Conservation (phyloP, 2,113 vertebrate genomes). For the Genyomyrus donnyi region DNA sequence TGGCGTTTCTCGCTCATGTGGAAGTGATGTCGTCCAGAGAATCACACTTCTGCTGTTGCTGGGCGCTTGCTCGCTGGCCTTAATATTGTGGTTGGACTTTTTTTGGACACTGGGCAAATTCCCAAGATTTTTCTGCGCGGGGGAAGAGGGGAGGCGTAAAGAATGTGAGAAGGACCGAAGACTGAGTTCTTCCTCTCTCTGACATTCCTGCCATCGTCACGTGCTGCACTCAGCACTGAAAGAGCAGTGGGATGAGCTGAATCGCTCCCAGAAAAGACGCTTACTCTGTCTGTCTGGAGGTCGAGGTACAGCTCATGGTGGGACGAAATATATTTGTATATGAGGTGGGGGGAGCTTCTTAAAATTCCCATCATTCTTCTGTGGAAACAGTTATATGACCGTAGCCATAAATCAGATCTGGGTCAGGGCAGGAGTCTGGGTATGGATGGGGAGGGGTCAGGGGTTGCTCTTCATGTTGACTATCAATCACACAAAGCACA, state of each 20-base stretch:
- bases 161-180: constrained; percentile 18
- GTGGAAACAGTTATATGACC: constrained; percentile 52
- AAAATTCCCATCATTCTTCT: constrained; percentile 61
- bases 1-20: neutral
- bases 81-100: neutral
- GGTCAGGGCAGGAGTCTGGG: constrained; percentile 26
- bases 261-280: constrained; percentile 46
- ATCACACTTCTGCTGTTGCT: neutral
- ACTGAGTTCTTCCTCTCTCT: constrained; percentile 40
- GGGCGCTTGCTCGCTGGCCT: neutral
- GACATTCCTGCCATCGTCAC: constrained; percentile 57
- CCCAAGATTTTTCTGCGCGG: neutral
- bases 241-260: constrained; percentile 38
- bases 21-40: neutral
- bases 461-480: constrained; percentile 16
- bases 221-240: constrained; percentile 46
- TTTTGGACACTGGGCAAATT: neutral
- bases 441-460: neutral
- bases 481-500: constrained; percentile 18
- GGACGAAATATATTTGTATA: constrained; percentile 22
- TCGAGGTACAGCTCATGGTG: constrained; percentile 35
- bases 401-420: constrained; percentile 63
- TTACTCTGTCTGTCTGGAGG: constrained; percentile 54
- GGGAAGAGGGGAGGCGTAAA: neutral
- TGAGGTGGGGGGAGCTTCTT: constrained; percentile 44